Evolutionary conservation across 2,888 invertebrate species (phyloP).

Genomic region (Scaptomyza flava): DNA sequence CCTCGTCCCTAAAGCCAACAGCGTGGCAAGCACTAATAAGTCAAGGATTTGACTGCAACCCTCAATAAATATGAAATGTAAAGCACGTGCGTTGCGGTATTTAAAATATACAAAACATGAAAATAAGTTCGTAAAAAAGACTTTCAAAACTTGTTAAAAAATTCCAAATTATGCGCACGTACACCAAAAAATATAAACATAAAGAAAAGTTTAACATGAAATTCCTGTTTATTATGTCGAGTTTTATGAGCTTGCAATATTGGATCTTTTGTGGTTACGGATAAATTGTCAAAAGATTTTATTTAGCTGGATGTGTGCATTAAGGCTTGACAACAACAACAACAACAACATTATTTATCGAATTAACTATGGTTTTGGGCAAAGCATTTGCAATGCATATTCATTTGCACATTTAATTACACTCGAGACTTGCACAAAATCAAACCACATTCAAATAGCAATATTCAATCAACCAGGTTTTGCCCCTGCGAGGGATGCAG

Average conservation of each 20-base stretch:
- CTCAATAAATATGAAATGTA: slow-evolving; percentile 35
- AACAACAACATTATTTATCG: slow-evolving; percentile 38
- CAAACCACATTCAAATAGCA: slow-evolving; percentile 71
- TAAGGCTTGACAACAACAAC: slow-evolving; percentile 14
- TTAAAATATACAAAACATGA: slow-evolving; percentile 54
- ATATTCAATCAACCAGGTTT: slow-evolving; percentile 64
- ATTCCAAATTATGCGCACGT: slow-evolving; percentile 59
- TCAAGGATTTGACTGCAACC: slow-evolving; percentile 58
- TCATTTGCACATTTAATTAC: slow-evolving; percentile 69
- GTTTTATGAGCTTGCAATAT: slow-evolving; percentile 25
- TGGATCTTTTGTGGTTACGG: not conserved
- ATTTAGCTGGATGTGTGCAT: slow-evolving; percentile 4
- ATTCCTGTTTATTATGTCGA: slow-evolving; percentile 37
- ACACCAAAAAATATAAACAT: slow-evolving; percentile 1
- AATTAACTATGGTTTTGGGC: slow-evolving; percentile 48
- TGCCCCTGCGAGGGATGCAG: slow-evolving; percentile 20
- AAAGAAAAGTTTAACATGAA: slow-evolving; percentile 23
- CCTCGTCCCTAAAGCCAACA: not conserved
- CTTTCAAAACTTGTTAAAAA: not conserved
- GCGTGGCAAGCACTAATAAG: slow-evolving; percentile 58
- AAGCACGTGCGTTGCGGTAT: slow-evolving; percentile 58
- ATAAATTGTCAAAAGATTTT: slow-evolving; percentile 10
- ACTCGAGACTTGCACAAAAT: slow-evolving; percentile 68
- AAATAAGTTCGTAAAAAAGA: not conserved
- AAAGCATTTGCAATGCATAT: slow-evolving; percentile 35